These are phyloP conservation scores for Peromyscus polionotus DNA, from an alignment of 2,113 vertebrate genomes.

Conservation along the genomic window DNA sequence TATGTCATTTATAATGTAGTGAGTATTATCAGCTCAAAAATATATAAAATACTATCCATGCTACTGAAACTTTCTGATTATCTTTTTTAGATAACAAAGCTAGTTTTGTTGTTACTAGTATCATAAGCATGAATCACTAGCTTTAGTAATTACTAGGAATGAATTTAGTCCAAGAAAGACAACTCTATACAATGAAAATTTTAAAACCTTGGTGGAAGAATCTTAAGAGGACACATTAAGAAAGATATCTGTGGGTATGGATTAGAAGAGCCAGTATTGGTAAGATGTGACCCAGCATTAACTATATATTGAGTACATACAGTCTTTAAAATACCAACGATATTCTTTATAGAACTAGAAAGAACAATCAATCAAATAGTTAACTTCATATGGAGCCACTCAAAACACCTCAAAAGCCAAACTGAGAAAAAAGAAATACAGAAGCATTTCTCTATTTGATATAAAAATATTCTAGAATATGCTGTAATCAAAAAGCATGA, in stretches of 20 bases:
- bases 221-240: not conserved
- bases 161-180: not conserved
- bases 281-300: not conserved
- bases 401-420: not conserved
- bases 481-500: not conserved
- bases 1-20: not conserved
- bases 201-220: not conserved
- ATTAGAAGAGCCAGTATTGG: not conserved
- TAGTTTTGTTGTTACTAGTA: not conserved
- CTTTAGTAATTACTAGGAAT: not conserved
- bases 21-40: not conserved
- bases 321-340: not conserved
- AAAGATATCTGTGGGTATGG: not conserved
- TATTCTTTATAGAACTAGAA: not conserved
- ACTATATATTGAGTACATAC: not conserved
- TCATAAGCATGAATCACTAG: not conserved
- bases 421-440: not conserved
- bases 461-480: not conserved
- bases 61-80: not conserved
- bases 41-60: not conserved
- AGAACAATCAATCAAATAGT: not conserved
- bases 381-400: not conserved
- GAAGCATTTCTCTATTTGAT: not conserved
- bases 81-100: not conserved
- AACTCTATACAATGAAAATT: not conserved